Percentiles rank a stretch among this genome's conserved stretches.
phyloP scores from a whole-genome alignment of 2,797 vertebrate genomes.

The Perodicticus potto region DNA sequence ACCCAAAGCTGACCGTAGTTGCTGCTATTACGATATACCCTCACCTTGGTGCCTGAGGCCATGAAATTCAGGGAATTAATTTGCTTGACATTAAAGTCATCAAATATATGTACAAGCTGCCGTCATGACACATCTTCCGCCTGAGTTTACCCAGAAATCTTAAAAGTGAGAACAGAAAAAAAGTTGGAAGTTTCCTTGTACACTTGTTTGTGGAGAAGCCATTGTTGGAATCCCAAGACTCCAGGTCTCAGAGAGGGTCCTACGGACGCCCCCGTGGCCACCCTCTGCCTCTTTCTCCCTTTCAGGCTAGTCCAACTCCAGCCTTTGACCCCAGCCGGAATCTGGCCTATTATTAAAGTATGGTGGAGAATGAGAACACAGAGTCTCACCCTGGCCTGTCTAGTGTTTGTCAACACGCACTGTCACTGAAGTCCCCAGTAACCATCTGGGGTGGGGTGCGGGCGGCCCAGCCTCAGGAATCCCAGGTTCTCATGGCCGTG shows the following conservation, averaged over 20 bases:
- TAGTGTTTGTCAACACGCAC: slow-evolving; percentile 63
- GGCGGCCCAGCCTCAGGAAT: slow-evolving; percentile 10
- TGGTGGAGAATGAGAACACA: slow-evolving; percentile 26
- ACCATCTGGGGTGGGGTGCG: neutral
- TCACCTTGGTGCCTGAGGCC: neutral
- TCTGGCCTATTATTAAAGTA: slow-evolving; percentile 72
- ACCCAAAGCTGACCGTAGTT: neutral
- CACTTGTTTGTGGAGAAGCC: neutral
- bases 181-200: slow-evolving; percentile 33
- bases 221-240: slow-evolving; percentile 1
- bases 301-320: slow-evolving; percentile 32
- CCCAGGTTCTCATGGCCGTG: neutral
- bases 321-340: slow-evolving; percentile 46
- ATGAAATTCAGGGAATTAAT: slow-evolving; percentile 32
- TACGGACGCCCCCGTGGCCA: neutral
- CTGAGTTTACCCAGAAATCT: neutral
- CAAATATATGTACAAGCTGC: neutral
- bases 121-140: neutral
- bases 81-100: neutral
- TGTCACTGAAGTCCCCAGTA: slow-evolving; percentile 62
- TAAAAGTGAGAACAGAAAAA: slow-evolving; percentile 17
- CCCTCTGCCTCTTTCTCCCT: neutral
- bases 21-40: neutral
- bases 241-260: neutral
- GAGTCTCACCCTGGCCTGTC: slow-evolving; percentile 50